These are phyloP conservation scores for Pseudolycoriella hygida DNA, from an alignment of 2,888 invertebrate genomes.

Conservation along the genomic window DNA sequence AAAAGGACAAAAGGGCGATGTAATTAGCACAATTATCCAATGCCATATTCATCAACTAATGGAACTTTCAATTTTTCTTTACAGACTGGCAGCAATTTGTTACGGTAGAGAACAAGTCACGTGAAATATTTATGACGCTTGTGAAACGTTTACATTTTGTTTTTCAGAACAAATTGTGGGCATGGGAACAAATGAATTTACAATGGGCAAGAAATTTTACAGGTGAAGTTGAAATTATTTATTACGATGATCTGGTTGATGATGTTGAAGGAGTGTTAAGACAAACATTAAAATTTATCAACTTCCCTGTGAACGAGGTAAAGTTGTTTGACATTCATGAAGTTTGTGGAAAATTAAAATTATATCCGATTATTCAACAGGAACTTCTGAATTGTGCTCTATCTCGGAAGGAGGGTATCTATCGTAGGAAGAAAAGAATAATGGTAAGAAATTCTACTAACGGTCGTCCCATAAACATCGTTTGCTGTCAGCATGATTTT, in stretches of 20 bases:
- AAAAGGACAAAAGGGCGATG: slow-evolving; percentile 42
- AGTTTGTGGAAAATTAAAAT: not conserved
- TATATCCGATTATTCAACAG: slow-evolving; percentile 16
- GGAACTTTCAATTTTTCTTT: not conserved
- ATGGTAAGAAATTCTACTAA: slow-evolving; percentile 19
- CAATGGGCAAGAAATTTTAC: slow-evolving; percentile 52
- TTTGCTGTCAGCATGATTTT: too few relatives aligned
- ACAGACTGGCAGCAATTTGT: slow-evolving; percentile 58
- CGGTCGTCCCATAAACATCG: too few relatives aligned
- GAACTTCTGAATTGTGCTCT: slow-evolving; percentile 39
- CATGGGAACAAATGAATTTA: slow-evolving; percentile 51
- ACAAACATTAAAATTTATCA: slow-evolving; percentile 40
- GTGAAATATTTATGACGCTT: too few relatives aligned
- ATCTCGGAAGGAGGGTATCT: slow-evolving; percentile 49
- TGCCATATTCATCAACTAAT: not conserved
- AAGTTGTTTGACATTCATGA: slow-evolving; percentile 7
- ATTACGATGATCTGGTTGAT: slow-evolving; percentile 48
- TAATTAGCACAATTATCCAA: slow-evolving; percentile 22
- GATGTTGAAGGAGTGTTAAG: slow-evolving; percentile 39
- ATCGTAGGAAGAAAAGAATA: slow-evolving; percentile 45
- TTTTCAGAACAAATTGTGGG: slow-evolving; percentile 34
- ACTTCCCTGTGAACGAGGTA: slow-evolving; percentile 35
- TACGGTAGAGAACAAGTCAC: too few relatives aligned
- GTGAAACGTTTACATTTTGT: too few relatives aligned
- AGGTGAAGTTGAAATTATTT: slow-evolving; percentile 48